phyloP scores from a whole-genome alignment of 2,888 invertebrate species.

The Atethmia centrago region DNA sequence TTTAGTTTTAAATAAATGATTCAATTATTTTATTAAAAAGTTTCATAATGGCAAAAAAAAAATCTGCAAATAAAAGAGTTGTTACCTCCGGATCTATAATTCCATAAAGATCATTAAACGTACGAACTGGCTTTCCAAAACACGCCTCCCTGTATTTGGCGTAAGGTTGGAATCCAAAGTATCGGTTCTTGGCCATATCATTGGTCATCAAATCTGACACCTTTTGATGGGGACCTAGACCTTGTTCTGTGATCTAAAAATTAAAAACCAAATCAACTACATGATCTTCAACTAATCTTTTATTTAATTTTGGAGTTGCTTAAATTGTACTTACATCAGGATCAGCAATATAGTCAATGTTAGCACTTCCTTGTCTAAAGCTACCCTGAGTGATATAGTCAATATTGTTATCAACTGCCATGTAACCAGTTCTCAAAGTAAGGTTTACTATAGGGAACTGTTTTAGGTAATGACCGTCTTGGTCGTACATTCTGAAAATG shows the following conservation, averaged over 20 bases:
- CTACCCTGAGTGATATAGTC: conserved; percentile 79
- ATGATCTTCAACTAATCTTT: neutral
- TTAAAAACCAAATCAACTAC: neutral
- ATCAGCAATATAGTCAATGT: conserved; percentile 78
- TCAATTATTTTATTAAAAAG: neutral
- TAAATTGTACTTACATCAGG: conserved; percentile 74
- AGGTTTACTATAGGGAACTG: conserved; percentile 75
- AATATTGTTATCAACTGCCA: conserved; percentile 76
- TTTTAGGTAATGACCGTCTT: conserved; percentile 71
- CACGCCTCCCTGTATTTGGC: conserved; percentile 96
- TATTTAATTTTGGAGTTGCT: neutral
- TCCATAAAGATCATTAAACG: conserved; percentile 70
- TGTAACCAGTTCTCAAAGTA: conserved; percentile 76
- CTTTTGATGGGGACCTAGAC: conserved; percentile 73
- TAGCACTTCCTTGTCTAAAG: conserved; percentile 78
- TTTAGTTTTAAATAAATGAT: neutral
- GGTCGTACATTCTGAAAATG: conserved; percentile 74
- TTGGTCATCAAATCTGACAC: conserved; percentile 74
- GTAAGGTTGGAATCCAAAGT: conserved; percentile 96
- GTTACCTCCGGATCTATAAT: conserved; percentile 75
- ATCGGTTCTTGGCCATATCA: conserved; percentile 90
- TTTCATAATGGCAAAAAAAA: neutral
- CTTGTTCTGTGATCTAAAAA: conserved; percentile 74
- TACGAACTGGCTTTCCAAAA: conserved; percentile 92
- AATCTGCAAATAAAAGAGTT: neutral